phyloP scores from a whole-genome alignment of 2,113 vertebrate genomes.

The Larimichthys polyactis region DNA sequence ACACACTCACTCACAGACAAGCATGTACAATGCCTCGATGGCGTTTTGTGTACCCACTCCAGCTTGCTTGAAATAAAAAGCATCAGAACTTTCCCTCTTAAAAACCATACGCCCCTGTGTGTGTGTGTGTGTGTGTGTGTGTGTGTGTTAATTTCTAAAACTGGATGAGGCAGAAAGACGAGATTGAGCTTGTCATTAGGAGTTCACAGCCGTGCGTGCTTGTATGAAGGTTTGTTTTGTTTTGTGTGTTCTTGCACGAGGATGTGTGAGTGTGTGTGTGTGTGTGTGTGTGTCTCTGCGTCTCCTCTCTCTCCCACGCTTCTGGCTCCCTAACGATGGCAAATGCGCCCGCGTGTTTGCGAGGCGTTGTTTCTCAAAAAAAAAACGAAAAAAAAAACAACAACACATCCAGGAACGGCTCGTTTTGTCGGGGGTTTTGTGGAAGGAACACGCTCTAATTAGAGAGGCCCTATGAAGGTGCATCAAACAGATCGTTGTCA shows the following conservation, averaged over 20 bases:
- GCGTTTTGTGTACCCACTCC: constrained; percentile 74
- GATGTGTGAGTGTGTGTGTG: constrained; percentile 29
- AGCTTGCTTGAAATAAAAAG: constrained; percentile 77
- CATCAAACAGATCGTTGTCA: constrained; percentile 79
- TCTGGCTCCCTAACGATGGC: constrained; percentile 79
- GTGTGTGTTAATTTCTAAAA: constrained; percentile 85
- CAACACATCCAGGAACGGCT: constrained; percentile 79
- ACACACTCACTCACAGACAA: constrained; percentile 17
- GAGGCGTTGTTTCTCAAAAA: constrained; percentile 70
- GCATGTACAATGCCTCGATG: constrained; percentile 72
- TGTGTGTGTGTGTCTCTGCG: constrained; percentile 48
- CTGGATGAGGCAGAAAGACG: constrained; percentile 83
- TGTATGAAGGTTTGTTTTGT: constrained; percentile 82
- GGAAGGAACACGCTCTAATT: constrained; percentile 83
- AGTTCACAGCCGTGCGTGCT: constrained; percentile 74
- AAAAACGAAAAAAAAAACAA: constrained; percentile 59
- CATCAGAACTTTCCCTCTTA: constrained; percentile 74
- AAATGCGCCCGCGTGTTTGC: constrained; percentile 81
- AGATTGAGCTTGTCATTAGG: constrained; percentile 83
- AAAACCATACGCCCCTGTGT: constrained; percentile 64
- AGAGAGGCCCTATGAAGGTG: constrained; percentile 81
- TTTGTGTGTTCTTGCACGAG: constrained; percentile 69
- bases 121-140: constrained; percentile 46
- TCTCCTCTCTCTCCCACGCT: constrained; percentile 81
- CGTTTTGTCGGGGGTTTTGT: constrained; percentile 80